These are phyloP conservation scores for Corythornis vintsioides DNA, from an alignment of 2,113 vertebrate genomes.

Conservation along the genomic window DNA sequence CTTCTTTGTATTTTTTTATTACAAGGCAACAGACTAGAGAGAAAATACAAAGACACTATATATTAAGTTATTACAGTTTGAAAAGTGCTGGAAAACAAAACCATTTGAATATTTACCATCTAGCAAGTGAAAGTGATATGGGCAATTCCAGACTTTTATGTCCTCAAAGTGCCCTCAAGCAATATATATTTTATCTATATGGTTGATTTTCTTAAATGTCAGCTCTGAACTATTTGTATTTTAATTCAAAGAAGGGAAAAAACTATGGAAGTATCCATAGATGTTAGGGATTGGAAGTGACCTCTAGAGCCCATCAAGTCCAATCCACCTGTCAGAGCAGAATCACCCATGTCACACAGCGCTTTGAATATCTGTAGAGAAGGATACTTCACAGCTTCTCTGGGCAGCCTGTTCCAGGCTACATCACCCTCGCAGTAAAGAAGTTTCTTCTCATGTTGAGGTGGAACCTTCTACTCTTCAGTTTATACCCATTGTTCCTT, in stretches of 20 bases:
- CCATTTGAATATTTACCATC: fast-evolving
- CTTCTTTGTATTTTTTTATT: neutral
- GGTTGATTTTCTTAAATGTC: neutral
- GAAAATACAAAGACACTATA: neutral
- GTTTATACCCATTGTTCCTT: no score
- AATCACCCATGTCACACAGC: no score
- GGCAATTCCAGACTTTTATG: neutral
- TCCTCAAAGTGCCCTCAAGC: neutral
- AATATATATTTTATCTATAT: neutral
- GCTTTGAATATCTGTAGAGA: no score
- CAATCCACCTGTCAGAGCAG: no score
- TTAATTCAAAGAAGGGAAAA: neutral
- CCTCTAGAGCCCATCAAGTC: no score
- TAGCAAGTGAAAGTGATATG: neutral
- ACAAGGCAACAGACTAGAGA: neutral
- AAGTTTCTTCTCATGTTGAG: no score
- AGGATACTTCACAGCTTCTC: no score
- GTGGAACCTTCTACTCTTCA: no score
- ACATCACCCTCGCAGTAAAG: no score
- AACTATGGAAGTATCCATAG: neutral
- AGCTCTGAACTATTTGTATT: neutral
- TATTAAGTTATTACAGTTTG: neutral
- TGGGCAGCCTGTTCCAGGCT: no score
- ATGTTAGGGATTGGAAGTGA: no score
- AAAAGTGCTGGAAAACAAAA: neutral